phyloP scores from a whole-genome alignment of 2,797 vertebrate species.

The Argyrosomus regius region DNA sequence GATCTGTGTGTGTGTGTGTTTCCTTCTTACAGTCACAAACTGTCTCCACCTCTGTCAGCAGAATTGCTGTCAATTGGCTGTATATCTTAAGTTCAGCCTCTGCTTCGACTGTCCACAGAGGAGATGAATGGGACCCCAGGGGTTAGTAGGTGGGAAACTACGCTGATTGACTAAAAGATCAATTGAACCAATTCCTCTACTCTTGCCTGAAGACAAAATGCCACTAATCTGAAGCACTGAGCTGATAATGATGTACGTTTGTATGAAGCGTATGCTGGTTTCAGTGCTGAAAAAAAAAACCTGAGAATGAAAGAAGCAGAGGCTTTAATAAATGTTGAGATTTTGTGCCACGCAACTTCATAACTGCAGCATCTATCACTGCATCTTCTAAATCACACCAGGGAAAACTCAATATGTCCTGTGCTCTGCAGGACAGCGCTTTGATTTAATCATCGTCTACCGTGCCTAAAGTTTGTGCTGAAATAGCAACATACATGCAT shows the following conservation, averaged over 20 bases:
- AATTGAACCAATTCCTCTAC: constrained; percentile 35
- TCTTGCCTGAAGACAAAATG: constrained; percentile 34
- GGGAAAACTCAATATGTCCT: constrained; percentile 8
- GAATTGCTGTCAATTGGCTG: constrained; percentile 44
- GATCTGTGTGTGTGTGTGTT: constrained; percentile 18
- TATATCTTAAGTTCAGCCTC: constrained; percentile 54
- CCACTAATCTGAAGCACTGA: constrained; percentile 32
- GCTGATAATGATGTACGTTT: constrained; percentile 15
- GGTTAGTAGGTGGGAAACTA: constrained; percentile 38
- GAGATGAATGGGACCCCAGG: constrained; percentile 47
- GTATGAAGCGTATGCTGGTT: constrained; percentile 2
- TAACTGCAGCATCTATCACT: constrained; percentile 14
- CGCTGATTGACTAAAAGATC: constrained; percentile 49
- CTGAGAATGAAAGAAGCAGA: constrained; percentile 44
- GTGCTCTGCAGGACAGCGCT: constrained; percentile 2
- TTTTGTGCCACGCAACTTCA: constrained; percentile 26
- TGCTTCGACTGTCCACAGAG: constrained; percentile 51
- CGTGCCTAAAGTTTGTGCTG: background rate
- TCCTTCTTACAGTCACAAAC: constrained; percentile 32
- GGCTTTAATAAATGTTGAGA: constrained; percentile 25
- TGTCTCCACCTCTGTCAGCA: constrained; percentile 52
- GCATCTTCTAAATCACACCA: background rate
- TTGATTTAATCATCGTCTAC: background rate
- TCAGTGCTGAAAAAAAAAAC: constrained; percentile 15
- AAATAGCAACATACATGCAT: background rate